Evolutionary conservation across 2,113 vertebrate genomes (phyloP).

Genomic region (Porphyrio hochstetteri): DNA sequence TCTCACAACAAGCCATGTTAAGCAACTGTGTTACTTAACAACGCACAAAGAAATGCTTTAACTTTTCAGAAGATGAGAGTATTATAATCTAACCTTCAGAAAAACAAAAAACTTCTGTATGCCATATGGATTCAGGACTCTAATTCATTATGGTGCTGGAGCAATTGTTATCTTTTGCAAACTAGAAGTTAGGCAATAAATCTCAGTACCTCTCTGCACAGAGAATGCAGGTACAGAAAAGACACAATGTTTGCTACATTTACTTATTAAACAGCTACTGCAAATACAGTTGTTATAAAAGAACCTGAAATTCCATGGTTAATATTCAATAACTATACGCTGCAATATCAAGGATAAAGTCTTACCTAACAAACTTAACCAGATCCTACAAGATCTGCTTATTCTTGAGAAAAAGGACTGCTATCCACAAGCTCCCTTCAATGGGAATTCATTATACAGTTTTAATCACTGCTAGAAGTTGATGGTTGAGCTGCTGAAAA

Average conservation of each 20-base stretch:
- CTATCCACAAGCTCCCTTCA: background rate
- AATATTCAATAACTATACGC: background rate
- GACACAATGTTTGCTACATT: background rate
- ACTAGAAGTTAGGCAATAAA: background rate
- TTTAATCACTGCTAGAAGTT: background rate
- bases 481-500: background rate
- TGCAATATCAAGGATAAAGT: background rate
- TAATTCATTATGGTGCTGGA: background rate
- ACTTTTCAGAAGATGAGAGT: background rate
- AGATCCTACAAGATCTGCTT: background rate
- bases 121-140: background rate
- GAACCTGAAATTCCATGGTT: background rate
- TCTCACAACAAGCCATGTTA: background rate
- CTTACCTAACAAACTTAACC: background rate
- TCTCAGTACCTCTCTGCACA: background rate
- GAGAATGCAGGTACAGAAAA: background rate
- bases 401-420: background rate
- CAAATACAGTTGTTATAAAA: background rate
- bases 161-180: background rate
- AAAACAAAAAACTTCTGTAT: background rate
- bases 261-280: background rate
- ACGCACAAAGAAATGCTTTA: background rate
- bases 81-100: background rate
- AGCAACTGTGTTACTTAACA: background rate
- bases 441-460: background rate